These are phyloP conservation scores for Ectemnius cavifrons DNA, from an alignment of 2,888 invertebrate genomes.

Conservation along the genomic window DNA sequence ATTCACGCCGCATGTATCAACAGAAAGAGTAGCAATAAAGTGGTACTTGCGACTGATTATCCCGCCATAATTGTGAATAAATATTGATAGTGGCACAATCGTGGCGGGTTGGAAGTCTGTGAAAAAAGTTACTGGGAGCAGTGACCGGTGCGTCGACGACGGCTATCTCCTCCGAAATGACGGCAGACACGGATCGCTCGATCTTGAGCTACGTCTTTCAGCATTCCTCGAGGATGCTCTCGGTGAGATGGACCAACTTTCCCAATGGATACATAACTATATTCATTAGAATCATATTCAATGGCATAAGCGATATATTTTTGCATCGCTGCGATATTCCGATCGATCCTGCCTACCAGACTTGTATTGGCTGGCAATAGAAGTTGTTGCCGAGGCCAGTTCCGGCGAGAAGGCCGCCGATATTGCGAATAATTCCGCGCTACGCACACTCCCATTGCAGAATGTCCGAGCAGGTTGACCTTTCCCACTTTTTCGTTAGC, in stretches of 20 bases:
- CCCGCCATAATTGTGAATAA: constrained; percentile 7
- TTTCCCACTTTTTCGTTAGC: constrained; percentile 5
- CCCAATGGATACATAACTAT: not conserved
- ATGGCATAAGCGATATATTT: not conserved
- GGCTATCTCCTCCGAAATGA: constrained; percentile 41
- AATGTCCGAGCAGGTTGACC: constrained; percentile 4
- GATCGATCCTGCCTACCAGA: too few relatives aligned
- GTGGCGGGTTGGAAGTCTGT: constrained; percentile 14
- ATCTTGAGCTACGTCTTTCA: constrained; percentile 74
- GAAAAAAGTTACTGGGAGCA: not conserved
- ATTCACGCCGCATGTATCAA: too few relatives aligned
- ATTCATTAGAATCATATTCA: not conserved
- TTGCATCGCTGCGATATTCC: not conserved
- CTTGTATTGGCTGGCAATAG: too few relatives aligned
- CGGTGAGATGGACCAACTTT: constrained; percentile 64
- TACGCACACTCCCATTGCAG: not conserved
- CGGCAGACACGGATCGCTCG: constrained; percentile 53
- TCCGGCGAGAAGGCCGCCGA: not conserved
- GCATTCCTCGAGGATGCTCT: constrained; percentile 73
- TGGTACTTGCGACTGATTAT: not conserved
- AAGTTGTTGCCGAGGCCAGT: too few relatives aligned
- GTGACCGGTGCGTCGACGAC: not conserved
- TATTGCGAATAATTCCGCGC: too few relatives aligned
- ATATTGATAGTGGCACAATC: constrained; percentile 7
- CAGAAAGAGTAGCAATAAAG: not conserved